Base-by-base conservation (phyloP, 1,140 invertebrate species). In the Lineus longissimus region DNA sequence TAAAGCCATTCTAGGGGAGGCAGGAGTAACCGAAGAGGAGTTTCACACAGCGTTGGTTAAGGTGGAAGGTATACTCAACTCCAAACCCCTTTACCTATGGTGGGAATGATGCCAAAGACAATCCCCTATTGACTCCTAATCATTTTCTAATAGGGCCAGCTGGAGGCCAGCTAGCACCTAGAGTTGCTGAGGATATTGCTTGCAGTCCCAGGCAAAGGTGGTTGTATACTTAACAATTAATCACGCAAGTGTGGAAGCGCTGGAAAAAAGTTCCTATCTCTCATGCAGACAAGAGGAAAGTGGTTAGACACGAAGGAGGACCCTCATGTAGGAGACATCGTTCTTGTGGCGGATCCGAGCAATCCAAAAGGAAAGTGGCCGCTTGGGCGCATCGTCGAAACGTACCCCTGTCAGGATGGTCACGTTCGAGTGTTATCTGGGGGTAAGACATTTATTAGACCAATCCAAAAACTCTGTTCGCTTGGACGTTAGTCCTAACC, bases 101-200 rank as follows among this genome's bases (percentile, higher is more conserved):
- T 11, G 22, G 30, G 2, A 7, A 22, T n/a, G 30, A 59, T 36
- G 29, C 31, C 4, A 19, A 22, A 11, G 57, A 59, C 22, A 22
- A 59, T 7, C 6, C 57, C 9, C 29, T 59, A 4, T 27, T 54
- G 4, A 47, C 22, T 55, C 59, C 54, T 19, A 54, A 57, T 13
- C 54, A 41, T 22, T 40, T 41, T 47, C 41, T 61, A 45, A 43
- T 29, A 41, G 56, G 31, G 51, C 31, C 59, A 56, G 60, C 36
- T 25, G 61, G 47, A 36, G 36, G 43, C 63, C n/a, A 56, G 62
- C 59, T 60, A 59, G 66, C 25, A 55, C 55, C 63, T 45, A 62
- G 58, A n/a, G n/a, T 6, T 6, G 7, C 19, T 2, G 54, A 65
- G 27, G 36, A 57, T 13, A 43, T 17, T 19, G 43, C 2, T n/a